These are phyloP conservation scores for Pterois miles DNA, from an alignment of 2,797 vertebrate genomes.

Conservation along the genomic window DNA sequence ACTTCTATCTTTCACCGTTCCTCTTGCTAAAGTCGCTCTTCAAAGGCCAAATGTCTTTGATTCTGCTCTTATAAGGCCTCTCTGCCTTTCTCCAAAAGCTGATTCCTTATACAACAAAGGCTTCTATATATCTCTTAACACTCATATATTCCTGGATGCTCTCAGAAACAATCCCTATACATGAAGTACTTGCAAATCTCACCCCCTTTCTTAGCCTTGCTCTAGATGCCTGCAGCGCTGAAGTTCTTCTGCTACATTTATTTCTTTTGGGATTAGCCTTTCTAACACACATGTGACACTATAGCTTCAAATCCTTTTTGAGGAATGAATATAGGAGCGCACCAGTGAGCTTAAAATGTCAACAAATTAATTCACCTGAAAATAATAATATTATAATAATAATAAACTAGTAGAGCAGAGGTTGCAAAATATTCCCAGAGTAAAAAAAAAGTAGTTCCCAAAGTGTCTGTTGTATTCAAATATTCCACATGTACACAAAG, in stretches of 20 bases:
- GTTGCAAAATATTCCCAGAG: no score
- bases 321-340: neutral
- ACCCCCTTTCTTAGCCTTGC: neutral
- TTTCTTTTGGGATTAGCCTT: slow-evolving; percentile 2
- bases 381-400: neutral
- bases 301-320: neutral
- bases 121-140: slow-evolving; percentile 33
- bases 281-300: neutral
- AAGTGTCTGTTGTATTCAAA: neutral
- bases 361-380: neutral
- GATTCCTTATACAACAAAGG: slow-evolving; percentile 54
- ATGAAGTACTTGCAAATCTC: slow-evolving; percentile 3
- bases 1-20: slow-evolving; percentile 19
- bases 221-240: neutral
- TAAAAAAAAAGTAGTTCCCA: neutral
- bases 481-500: neutral
- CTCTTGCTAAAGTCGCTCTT: slow-evolving; percentile 18
- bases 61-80: slow-evolving; percentile 25
- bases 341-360: neutral
- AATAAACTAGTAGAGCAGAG: no score
- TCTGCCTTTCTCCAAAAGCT: slow-evolving; percentile 25
- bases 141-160: slow-evolving; percentile 10
- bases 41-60: slow-evolving; percentile 45
- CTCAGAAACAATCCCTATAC: slow-evolving; percentile 19
- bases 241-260: neutral